Evolutionary conservation across 2,888 invertebrate genomes (phyloP).

Genomic region (Thera obeliscata): DNA sequence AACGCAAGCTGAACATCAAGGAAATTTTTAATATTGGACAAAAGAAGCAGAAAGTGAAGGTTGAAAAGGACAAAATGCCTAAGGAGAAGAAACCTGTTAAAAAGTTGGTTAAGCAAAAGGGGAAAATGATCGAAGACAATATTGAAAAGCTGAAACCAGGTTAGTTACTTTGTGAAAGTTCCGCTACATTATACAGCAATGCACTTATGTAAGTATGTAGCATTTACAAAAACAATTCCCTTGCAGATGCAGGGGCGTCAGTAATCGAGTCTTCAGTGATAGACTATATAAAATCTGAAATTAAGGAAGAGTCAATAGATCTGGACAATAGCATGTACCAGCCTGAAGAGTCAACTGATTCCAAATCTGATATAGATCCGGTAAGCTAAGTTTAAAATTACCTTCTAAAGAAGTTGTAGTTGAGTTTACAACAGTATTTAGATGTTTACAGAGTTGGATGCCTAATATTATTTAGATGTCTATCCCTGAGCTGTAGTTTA

Average conservation of each 20-base stretch:
- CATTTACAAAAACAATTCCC: background rate
- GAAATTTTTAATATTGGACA: conserved; percentile 86
- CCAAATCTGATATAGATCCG: conserved; percentile 51
- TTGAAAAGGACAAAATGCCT: conserved; percentile 44
- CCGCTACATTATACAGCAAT: too few relatives aligned
- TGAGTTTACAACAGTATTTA: background rate
- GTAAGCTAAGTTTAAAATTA: conserved; percentile 46
- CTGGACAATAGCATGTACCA: conserved; percentile 15
- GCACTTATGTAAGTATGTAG: too few relatives aligned
- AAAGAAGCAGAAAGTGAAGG: conserved; percentile 63
- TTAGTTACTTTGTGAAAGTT: conserved; percentile 41
- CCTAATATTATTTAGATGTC: background rate
- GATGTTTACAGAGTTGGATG: background rate
- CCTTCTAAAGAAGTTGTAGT: background rate
- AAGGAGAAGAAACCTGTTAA: conserved; percentile 55
- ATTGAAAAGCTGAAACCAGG: conserved; percentile 55
- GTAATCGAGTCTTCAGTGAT: conserved; percentile 66
- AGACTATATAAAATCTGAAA: conserved; percentile 37
- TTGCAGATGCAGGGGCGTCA: conserved; percentile 72
- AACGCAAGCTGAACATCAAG: conserved; percentile 88
- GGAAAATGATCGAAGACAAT: conserved; percentile 46
- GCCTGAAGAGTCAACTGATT: conserved; percentile 44
- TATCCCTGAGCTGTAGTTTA: background rate
- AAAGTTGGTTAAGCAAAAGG: conserved; percentile 39
- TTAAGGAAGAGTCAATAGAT: conserved; percentile 29